Conservation (phyloP, 2,888 invertebrate species). For the Agonopterix subpropinquella region DNA sequence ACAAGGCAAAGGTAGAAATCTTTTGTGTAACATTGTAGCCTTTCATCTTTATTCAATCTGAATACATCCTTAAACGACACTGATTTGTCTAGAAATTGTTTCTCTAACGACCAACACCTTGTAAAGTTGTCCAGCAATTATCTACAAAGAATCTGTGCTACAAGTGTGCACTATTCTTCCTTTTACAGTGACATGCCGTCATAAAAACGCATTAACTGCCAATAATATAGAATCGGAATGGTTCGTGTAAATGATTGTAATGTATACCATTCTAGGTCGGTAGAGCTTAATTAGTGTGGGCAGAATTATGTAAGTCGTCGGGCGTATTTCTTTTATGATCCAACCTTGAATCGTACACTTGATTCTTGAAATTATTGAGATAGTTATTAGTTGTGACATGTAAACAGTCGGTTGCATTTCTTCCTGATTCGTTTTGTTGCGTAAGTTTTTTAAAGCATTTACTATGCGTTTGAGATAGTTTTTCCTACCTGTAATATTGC, state of each 20-base stretch:
- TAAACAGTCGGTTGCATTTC: constrained; percentile 29
- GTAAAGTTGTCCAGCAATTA: constrained; percentile 1
- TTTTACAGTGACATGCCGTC: constrained; percentile 48
- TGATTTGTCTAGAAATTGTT: neutral
- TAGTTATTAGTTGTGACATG: constrained; percentile 47
- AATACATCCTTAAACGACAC: too few relatives aligned
- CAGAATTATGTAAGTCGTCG: constrained; percentile 49
- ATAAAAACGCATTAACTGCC: constrained; percentile 36
- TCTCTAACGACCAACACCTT: constrained; percentile 1
- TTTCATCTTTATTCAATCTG: too few relatives aligned
- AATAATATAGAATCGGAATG: constrained; percentile 32
- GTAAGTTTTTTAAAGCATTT: too few relatives aligned
- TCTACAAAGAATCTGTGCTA: neutral
- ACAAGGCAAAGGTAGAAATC: too few relatives aligned
- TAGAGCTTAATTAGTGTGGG: constrained; percentile 60
- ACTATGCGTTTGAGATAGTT: too few relatives aligned
- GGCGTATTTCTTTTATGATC: constrained; percentile 49
- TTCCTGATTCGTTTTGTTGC: constrained; percentile 18
- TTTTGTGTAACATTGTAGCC: too few relatives aligned
- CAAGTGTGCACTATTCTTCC: constrained; percentile 30
- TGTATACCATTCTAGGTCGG: constrained; percentile 48
- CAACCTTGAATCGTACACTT: constrained; percentile 55
- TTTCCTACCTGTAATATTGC: too few relatives aligned
- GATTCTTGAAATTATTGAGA: constrained; percentile 59
- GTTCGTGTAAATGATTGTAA: constrained; percentile 41